Conservation (phyloP, 1,140 invertebrate genomes). For the Cydia amplana region DNA sequence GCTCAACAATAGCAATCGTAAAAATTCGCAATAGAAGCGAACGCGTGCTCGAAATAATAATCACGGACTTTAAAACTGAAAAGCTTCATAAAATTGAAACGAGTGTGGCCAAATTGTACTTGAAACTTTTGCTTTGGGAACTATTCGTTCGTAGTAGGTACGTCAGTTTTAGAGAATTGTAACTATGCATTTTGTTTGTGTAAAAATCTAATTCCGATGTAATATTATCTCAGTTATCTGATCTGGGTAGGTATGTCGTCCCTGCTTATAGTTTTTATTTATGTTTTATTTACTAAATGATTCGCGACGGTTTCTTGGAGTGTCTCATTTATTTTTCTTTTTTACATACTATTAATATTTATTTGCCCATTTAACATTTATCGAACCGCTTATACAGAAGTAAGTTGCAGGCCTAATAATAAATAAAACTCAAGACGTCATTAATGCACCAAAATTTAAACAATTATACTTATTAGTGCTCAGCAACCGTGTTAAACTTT, state of each 20-base stretch:
- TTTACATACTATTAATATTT: too few species aligned
- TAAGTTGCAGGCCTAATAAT: not conserved
- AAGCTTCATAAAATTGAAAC: conserved; percentile 40
- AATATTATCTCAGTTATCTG: too few species aligned
- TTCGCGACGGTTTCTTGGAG: too few species aligned
- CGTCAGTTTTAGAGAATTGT: not conserved
- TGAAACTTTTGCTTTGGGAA: conserved; percentile 14
- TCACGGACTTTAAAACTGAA: conserved; percentile 37
- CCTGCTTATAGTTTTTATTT: too few species aligned
- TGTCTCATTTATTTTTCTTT: not conserved
- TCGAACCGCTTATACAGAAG: not conserved
- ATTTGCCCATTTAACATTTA: not conserved
- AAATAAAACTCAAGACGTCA: not conserved
- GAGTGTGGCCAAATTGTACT: conserved; percentile 34
- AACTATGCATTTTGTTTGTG: not conserved
- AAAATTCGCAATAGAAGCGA: conserved; percentile 39
- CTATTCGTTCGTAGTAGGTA: not conserved
- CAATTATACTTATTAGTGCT: not conserved
- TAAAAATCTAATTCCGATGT: not conserved
- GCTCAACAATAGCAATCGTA: conserved; percentile 37
- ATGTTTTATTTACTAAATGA: too few species aligned
- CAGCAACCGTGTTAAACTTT: not conserved
- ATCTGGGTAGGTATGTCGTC: too few species aligned
- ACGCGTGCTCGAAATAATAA: conserved; percentile 40
- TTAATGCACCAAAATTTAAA: not conserved